Percentiles rank a stretch among this genome's conserved stretches.
These are phyloP conservation scores for Drosophila equinoxialis DNA, from an alignment of 1,140 invertebrate genomes.

Conservation along the genomic window DNA sequence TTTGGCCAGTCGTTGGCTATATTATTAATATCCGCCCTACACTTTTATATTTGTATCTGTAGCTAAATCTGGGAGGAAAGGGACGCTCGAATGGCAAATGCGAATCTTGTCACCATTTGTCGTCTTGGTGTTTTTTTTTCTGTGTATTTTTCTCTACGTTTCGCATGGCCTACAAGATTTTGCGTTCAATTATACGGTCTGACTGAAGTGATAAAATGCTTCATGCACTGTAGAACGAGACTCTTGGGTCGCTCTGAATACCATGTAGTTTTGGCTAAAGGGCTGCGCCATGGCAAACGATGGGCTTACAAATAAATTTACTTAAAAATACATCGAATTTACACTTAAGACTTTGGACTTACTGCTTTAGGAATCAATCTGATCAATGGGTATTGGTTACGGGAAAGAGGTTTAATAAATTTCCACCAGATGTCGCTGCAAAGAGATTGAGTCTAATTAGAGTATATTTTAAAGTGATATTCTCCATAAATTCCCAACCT, in stretches of 20 bases:
- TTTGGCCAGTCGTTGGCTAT: conserved; percentile 51
- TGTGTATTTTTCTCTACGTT: conserved; percentile 31
- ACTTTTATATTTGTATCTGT: conserved; percentile 32
- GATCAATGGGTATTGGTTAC: no score
- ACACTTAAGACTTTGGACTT: not conserved
- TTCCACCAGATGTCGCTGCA: no score
- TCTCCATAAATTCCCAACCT: no score
- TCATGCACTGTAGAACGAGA: conserved; percentile 42
- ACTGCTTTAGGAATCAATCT: not conserved
- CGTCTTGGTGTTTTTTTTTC: conserved; percentile 26
- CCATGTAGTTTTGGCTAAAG: no score
- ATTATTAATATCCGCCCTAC: conserved; percentile 48
- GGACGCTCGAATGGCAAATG: conserved; percentile 45
- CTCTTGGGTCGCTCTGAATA: conserved; percentile 33
- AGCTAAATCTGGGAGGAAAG: conserved; percentile 50
- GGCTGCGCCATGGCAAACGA: not conserved
- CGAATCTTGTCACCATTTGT: conserved; percentile 77
- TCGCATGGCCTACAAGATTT: conserved; percentile 65
- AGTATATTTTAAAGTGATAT: no score
- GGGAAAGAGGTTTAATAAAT: no score
- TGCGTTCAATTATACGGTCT: conserved; percentile 80
- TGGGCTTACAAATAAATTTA: conserved; percentile 1
- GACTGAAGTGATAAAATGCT: conserved; percentile 79
- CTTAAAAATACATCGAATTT: not conserved
- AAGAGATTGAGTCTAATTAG: no score